Base-by-base conservation (phyloP, 2,888 invertebrate genomes). In the Athripsodes cinereus region DNA sequence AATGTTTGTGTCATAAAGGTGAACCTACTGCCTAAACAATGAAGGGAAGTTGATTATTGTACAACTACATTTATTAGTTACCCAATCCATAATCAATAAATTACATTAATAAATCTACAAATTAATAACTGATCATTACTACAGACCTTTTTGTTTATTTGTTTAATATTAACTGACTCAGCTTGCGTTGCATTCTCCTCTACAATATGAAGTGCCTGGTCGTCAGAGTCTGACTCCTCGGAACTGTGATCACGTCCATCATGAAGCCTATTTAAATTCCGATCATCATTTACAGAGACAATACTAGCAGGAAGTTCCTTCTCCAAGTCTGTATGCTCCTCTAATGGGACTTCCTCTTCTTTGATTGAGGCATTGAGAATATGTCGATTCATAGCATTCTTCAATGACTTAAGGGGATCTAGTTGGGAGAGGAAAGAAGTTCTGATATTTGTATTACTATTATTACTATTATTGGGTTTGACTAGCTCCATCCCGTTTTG, bases 211-310 rank as follows among this genome's bases (percentile, higher is more conserved):
- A 56, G 13, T 5, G 26, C 13, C 13, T 20, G 26, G 3, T 53
- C 55, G 52, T 60, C 60, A 40, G 40, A 22, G 18, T 60, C 60
- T 8, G 60, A 60, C 35, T 60, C 60, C 13, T 57, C 60, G 8
- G 60, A 60, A 40, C 40, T 40, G 8, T 31, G 31, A 31, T 6
- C 8, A 3, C 16, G 2, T 5, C 2, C n/a, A 13, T 13, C 13
- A 2, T 40, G 2, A 3, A 26, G 26, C 10, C 26, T 26, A 26
- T 26, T 26, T n/a, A n/a, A n/a, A n/a, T n/a, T n/a, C n/a, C n/a
- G n/a, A 2, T 40, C 8, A n/a, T 40, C 40, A 3, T 13, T 13
- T 13, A 40, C 40, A 3, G 40, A n/a, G 5, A n/a, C 40, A n/a
- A n/a, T 13, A 40, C 16, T 40, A 13, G 40, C 16, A 2, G 40